Evolutionary conservation across 1,140 invertebrate genomes (phyloP).

Genomic region (Oscheius sp.): DNA sequence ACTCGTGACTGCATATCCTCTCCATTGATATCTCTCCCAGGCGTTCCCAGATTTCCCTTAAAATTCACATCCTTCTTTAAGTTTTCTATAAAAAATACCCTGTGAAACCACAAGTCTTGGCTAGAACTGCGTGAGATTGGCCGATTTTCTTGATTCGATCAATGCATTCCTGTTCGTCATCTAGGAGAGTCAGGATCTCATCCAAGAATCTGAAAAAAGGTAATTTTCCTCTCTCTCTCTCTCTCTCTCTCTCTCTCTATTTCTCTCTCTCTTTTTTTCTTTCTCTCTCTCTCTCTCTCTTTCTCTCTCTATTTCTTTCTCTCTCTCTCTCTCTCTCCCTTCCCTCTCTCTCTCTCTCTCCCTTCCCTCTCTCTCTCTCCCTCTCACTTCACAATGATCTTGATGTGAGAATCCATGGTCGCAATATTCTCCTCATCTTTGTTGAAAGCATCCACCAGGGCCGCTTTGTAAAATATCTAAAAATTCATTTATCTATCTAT

Average conservation of each 20-base stretch:
- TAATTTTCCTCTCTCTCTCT: neutral
- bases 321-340: constrained; percentile 38
- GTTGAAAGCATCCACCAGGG: constrained; percentile 59
- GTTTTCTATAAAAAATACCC: constrained; percentile 1
- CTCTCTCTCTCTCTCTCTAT: constrained; percentile 39
- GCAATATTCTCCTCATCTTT: constrained; percentile 48
- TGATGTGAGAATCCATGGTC: constrained; percentile 59
- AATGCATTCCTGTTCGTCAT: constrained; percentile 47
- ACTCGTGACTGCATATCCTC: constrained; percentile 52
- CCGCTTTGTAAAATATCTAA: constrained; percentile 60
- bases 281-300: constrained; percentile 40
- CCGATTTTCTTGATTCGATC: constrained; percentile 29
- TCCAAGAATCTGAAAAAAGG: constrained; percentile 57
- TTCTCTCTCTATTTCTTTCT: no score
- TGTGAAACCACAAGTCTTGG: constrained; percentile 45
- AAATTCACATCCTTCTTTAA: neutral
- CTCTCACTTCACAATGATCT: constrained; percentile 51
- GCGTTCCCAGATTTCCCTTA: constrained; percentile 55
- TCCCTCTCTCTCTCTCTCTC: constrained; percentile 21
- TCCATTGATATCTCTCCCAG: constrained; percentile 59
- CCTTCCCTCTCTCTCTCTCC: neutral
- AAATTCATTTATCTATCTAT: constrained; percentile 23
- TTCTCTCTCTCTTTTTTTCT: neutral
- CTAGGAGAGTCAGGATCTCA: constrained; percentile 49
- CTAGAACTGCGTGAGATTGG: constrained; percentile 48